These are phyloP conservation scores for Acestrorhynchus altus DNA, from an alignment of 2,797 vertebrate species.

Conservation along the genomic window DNA sequence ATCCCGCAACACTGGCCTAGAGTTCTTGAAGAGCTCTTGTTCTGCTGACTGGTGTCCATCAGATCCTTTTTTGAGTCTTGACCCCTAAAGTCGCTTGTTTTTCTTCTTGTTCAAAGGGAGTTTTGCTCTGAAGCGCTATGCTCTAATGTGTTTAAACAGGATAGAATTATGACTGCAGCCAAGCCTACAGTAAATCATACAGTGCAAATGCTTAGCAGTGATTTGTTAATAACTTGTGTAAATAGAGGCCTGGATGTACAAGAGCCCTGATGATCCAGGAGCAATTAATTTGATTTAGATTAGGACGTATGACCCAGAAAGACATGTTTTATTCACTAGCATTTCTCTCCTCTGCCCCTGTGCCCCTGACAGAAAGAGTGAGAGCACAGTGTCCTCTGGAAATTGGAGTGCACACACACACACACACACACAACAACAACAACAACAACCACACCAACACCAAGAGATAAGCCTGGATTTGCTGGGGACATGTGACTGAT, in stretches of 20 bases:
- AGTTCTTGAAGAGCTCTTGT: no score
- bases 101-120: no score
- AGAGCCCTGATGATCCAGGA: conserved; percentile 7
- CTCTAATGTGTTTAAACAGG: neutral
- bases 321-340: conserved; percentile 38
- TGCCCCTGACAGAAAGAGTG: neutral
- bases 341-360: conserved; percentile 5
- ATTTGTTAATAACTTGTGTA: conserved; percentile 23
- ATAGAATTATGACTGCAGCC: neutral
- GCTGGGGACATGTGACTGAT: conserved; percentile 53
- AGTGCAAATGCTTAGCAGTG: conserved; percentile 10
- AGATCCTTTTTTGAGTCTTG: no score
- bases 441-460: conserved; percentile 24
- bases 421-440: conserved; percentile 23
- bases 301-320: conserved; percentile 28
- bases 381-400: conserved; percentile 33
- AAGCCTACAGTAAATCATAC: conserved; percentile 2
- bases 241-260: conserved; percentile 23
- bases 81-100: no score
- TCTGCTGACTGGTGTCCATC: no score
- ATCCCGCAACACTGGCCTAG: no score
- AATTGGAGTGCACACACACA: conserved; percentile 45
- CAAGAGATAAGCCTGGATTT: conserved; percentile 54
- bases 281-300: conserved; percentile 46
- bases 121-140: no score